A percentile compares a stretch with the other conserved stretches of the same genome.
phyloP scores from a whole-genome alignment of 2,113 vertebrate species.

The Phainopepla nitens region DNA sequence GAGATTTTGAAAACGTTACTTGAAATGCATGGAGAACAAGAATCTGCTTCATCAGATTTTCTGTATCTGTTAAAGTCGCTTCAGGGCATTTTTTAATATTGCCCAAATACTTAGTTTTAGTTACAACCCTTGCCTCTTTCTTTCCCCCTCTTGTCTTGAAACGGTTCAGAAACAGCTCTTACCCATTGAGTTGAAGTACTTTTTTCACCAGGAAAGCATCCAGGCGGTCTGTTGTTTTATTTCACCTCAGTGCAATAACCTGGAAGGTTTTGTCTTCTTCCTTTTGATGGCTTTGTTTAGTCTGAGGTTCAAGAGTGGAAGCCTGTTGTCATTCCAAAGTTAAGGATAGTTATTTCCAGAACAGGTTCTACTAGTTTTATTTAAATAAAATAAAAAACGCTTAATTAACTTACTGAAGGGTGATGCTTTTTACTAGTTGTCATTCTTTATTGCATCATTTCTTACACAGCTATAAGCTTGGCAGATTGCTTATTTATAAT shows the following conservation, averaged over 20 bases:
- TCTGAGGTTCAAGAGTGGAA: slow-evolving; percentile 11
- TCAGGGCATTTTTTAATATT: not conserved
- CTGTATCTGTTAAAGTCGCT: not conserved
- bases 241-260: not conserved
- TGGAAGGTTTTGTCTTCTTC: not conserved
- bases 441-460: not conserved
- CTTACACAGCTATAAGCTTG: not conserved
- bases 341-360: not conserved
- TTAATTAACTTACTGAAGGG: not conserved
- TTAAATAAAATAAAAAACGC: not conserved
- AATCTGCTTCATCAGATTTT: not conserved
- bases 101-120: not conserved
- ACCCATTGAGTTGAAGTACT: not conserved
- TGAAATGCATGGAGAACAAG: not conserved
- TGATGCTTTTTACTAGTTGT: not conserved
- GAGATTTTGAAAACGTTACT: not conserved
- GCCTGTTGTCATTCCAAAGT: not conserved
- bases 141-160: not conserved
- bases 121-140: not conserved
- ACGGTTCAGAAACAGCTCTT: not conserved
- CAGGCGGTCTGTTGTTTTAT: not conserved
- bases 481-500: not conserved
- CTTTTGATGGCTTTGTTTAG: slow-evolving; percentile 12
- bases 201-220: not conserved
- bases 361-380: slow-evolving; percentile 13